These are phyloP conservation scores for Anhinga rufa DNA, from an alignment of 2,113 vertebrate species.

Conservation along the genomic window DNA sequence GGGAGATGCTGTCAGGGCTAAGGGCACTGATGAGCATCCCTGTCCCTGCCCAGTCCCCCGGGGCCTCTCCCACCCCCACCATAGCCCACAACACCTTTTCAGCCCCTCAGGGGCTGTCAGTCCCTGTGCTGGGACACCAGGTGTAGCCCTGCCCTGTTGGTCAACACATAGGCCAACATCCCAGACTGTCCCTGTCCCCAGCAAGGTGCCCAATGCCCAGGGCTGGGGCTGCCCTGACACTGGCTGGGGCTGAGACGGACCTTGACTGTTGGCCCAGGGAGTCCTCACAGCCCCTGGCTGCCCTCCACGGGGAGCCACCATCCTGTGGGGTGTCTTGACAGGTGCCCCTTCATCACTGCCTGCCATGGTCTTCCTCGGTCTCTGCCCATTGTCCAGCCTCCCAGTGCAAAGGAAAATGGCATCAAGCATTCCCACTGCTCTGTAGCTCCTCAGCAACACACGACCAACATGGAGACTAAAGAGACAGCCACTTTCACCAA, in stretches of 20 bases:
- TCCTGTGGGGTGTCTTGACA: not conserved
- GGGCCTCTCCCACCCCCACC: fast-evolving
- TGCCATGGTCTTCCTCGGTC: not conserved
- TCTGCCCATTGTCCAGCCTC: not conserved
- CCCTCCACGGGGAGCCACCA: not conserved
- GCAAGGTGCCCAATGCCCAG: not conserved
- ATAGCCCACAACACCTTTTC: not conserved
- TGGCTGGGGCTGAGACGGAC: not conserved
- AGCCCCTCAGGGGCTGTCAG: not conserved
- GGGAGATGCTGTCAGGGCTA: not conserved
- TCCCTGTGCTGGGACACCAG: not conserved
- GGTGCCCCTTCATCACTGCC: not conserved
- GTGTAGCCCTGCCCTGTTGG: not conserved
- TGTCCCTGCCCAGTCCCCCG: fast-evolving
- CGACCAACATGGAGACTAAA: not conserved
- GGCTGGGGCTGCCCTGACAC: not conserved
- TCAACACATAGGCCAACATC: fast-evolving
- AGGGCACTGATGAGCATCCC: not conserved
- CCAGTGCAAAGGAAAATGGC: fast-evolving
- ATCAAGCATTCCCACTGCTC: fast-evolving
- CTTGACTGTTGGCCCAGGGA: not conserved
- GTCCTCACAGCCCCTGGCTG: not conserved
- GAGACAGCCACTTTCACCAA: not conserved
- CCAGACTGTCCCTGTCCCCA: not conserved
- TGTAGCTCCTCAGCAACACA: fast-evolving